These are phyloP conservation scores for Cacoxenus indagator DNA, from an alignment of 2,888 invertebrate genomes.

Conservation along the genomic window DNA sequence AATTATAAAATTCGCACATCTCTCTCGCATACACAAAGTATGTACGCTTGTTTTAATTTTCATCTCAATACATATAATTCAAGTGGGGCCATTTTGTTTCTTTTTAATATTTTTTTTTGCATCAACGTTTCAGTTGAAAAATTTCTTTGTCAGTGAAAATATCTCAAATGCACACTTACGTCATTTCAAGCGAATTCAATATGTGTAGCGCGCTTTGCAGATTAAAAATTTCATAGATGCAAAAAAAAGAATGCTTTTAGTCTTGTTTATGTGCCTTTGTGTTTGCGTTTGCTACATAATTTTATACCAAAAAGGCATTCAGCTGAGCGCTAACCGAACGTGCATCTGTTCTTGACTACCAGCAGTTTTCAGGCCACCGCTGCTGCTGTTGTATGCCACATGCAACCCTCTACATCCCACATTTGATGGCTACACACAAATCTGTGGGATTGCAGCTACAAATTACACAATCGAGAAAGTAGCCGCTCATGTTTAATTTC, in stretches of 20 bases:
- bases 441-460: neutral
- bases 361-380: neutral
- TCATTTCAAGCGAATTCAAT: conserved; percentile 11
- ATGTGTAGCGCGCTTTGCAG: neutral
- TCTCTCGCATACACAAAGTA: too few relatives aligned
- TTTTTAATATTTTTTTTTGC: too few relatives aligned
- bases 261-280: neutral
- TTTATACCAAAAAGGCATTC: neutral
- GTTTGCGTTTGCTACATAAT: neutral
- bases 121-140: neutral
- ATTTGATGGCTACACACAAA: neutral
- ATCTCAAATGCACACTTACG: neutral
- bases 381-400: neutral
- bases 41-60: too few relatives aligned
- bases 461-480: neutral
- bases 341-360: conserved; percentile 12
- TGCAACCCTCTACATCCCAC: neutral
- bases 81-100: neutral
- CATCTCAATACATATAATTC: neutral
- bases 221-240: conserved; percentile 5
- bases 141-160: neutral
- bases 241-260: neutral
- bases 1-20: too few relatives aligned
- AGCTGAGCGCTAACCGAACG: neutral
- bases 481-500: neutral